Evolutionary conservation across 2,113 vertebrate species (phyloP).

Genomic region (Triplophysa dalaica): DNA sequence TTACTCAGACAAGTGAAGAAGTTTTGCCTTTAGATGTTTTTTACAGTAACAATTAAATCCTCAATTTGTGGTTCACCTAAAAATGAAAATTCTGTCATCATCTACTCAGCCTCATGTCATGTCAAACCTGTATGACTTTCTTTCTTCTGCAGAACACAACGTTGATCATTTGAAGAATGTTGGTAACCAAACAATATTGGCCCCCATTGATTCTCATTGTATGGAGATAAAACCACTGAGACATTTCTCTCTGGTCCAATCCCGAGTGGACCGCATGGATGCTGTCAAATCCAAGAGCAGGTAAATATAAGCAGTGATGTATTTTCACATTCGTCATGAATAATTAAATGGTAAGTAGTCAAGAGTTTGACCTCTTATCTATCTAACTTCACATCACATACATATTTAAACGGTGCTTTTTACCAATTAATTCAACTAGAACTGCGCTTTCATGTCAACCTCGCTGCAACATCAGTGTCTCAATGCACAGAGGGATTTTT

Average conservation of each 20-base stretch:
- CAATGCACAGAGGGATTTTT: conserved; percentile 67
- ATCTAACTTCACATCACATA: conserved; percentile 58
- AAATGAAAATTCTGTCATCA: too few species aligned
- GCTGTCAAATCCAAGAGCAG: conserved; percentile 12
- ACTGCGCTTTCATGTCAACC: conserved; percentile 53
- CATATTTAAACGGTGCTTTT: conserved; percentile 71
- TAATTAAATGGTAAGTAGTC: conserved; percentile 56
- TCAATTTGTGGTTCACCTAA: too few species aligned
- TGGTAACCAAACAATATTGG: too few species aligned
- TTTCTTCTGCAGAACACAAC: too few species aligned
- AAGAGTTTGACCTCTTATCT: conserved; percentile 54
- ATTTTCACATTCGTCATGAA: conserved; percentile 37
- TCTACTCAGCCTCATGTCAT: too few species aligned
- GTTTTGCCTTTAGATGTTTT: conserved; percentile 47
- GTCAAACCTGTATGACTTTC: too few species aligned
- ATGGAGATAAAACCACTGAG: too few species aligned
- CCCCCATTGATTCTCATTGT: too few species aligned
- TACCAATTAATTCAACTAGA: conserved; percentile 52
- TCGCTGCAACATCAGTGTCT: conserved; percentile 61
- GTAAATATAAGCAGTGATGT: conserved; percentile 33
- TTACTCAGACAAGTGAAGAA: conserved; percentile 55
- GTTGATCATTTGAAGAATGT: too few species aligned
- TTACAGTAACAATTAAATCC: neutral
- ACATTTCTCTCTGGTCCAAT: neutral
- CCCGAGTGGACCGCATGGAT: neutral